phyloP scores from a whole-genome alignment of 1,140 invertebrate genomes.

The Diorhabda sublineata region DNA sequence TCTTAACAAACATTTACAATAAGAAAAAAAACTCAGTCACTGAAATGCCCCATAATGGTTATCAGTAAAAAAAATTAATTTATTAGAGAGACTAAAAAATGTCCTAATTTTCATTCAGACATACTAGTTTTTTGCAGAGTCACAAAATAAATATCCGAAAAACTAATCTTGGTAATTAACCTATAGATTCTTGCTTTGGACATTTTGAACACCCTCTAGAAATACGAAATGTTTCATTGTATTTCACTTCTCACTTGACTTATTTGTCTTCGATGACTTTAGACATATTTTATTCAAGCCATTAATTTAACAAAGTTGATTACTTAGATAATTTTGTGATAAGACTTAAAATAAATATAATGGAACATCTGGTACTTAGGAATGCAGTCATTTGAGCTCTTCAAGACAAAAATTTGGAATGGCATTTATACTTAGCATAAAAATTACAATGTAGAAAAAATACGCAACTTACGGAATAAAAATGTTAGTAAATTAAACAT shows the following conservation, averaged over 20 bases:
- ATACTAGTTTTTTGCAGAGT: too few species aligned
- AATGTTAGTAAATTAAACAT: conserved; percentile 30
- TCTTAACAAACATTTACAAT: conserved; percentile 30
- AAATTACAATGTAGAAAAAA: conserved; percentile 11
- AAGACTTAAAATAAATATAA: neutral
- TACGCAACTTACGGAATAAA: conserved; percentile 9
- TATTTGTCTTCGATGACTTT: too few species aligned
- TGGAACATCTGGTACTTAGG: conserved; percentile 9
- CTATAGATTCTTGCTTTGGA: too few species aligned
- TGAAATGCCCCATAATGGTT: conserved; percentile 31
- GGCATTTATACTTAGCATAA: conserved; percentile 14
- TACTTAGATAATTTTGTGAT: too few species aligned
- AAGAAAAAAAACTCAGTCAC: conserved; percentile 31
- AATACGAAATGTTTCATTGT: too few species aligned
- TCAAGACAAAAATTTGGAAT: conserved; percentile 31
- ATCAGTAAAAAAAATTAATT: conserved; percentile 14
- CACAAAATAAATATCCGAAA: too few species aligned
- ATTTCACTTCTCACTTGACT: too few species aligned
- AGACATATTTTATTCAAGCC: too few species aligned
- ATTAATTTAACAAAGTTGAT: too few species aligned
- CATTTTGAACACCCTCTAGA: too few species aligned
- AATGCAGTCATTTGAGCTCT: conserved; percentile 32
- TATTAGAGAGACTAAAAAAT: conserved; percentile 6
- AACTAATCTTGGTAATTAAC: too few species aligned
- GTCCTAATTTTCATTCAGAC: neutral